Conservation (phyloP, 2,888 invertebrate genomes). For the Orthonevra nobilis region DNA sequence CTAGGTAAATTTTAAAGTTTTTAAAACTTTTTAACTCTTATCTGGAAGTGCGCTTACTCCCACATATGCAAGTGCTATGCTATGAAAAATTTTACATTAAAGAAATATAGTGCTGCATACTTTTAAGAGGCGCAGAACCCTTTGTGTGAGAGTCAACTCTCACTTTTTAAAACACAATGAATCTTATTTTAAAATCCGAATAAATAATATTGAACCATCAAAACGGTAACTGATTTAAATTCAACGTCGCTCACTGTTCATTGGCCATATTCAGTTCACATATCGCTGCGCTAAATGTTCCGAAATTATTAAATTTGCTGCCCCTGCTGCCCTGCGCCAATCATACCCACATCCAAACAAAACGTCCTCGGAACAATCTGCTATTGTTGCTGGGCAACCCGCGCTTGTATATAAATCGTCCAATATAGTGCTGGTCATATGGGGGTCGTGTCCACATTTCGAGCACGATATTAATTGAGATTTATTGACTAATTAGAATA, state of each 20-base stretch:
- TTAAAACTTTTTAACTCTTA: too few relatives aligned
- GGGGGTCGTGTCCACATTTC: slow-evolving; percentile 64
- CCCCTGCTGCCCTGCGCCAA: background rate
- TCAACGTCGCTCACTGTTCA: slow-evolving; percentile 29
- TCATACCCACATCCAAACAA: slow-evolving; percentile 2
- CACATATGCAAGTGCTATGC: too few relatives aligned
- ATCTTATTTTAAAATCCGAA: too few relatives aligned
- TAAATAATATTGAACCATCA: too few relatives aligned
- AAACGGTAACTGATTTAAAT: slow-evolving; percentile 11
- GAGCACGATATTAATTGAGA: slow-evolving; percentile 76
- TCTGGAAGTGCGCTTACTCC: too few relatives aligned
- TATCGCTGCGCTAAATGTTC: slow-evolving; percentile 49
- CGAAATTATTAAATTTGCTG: slow-evolving; percentile 56
- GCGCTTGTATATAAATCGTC: background rate
- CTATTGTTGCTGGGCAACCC: slow-evolving; percentile 13
- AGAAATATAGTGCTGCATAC: too few relatives aligned
- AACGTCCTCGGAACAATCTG: slow-evolving; percentile 19
- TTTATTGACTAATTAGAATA: slow-evolving; percentile 80
- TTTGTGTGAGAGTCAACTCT: too few relatives aligned
- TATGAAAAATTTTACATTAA: too few relatives aligned
- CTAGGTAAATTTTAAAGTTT: too few relatives aligned
- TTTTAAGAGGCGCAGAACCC: too few relatives aligned
- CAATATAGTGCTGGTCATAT: slow-evolving; percentile 44
- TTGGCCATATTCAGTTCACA: slow-evolving; percentile 39
- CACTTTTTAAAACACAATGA: too few relatives aligned